These are phyloP conservation scores for Phasianus colchicus DNA, from an alignment of 2,113 vertebrate genomes.

Conservation along the genomic window DNA sequence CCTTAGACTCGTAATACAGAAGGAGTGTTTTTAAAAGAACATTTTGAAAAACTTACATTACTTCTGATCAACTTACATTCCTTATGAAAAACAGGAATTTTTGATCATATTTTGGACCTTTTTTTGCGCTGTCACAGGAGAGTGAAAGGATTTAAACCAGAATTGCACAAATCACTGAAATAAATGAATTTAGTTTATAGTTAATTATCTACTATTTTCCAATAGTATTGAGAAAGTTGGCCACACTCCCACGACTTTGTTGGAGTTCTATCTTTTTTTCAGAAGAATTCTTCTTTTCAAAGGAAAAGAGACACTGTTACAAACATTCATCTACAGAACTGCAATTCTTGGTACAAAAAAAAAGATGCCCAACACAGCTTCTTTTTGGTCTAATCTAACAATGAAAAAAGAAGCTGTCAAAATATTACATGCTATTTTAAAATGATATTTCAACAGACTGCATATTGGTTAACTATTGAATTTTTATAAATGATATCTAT, in stretches of 20 bases:
- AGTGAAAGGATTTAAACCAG: background rate
- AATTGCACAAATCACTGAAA: background rate
- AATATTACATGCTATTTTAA: background rate
- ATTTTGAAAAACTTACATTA: background rate
- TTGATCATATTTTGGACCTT: background rate
- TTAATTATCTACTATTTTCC: background rate
- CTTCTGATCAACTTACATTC: background rate
- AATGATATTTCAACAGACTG: background rate
- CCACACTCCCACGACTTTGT: background rate
- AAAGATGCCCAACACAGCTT: background rate
- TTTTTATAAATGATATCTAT: background rate
- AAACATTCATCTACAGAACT: background rate
- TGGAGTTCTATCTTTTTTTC: background rate
- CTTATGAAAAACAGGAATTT: background rate
- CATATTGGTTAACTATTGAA: background rate
- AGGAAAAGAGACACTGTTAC: background rate
- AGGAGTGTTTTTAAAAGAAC: background rate
- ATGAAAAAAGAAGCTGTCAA: background rate
- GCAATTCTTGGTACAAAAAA: background rate
- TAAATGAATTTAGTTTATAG: background rate
- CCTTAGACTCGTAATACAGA: rapidly evolving
- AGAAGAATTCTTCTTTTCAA: background rate
- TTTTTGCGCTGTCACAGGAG: background rate
- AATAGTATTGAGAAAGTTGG: background rate
- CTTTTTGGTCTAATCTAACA: background rate